phyloP scores from a whole-genome alignment of 2,113 vertebrate genomes.

The Entelurus aequoreus region DNA sequence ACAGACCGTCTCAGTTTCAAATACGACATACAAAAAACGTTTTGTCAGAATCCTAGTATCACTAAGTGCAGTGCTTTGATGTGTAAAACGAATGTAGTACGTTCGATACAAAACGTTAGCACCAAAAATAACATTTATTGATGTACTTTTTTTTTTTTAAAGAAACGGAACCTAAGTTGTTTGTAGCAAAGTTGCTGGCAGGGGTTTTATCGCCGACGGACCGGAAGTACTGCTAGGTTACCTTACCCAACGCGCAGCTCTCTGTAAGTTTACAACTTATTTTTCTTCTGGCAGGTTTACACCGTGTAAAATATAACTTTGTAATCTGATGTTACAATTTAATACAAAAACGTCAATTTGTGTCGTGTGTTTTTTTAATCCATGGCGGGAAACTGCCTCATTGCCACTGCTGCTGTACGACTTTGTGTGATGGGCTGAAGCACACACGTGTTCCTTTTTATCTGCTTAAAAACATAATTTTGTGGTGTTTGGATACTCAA shows the following conservation, averaged over 20 bases:
- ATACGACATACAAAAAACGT: no score
- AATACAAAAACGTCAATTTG: neutral
- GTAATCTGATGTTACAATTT: neutral
- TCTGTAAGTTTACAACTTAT: slow-evolving; percentile 18
- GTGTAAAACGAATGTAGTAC: no score
- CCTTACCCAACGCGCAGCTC: slow-evolving; percentile 9
- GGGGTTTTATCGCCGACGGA: slow-evolving; percentile 33
- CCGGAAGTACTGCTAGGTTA: slow-evolving; percentile 61
- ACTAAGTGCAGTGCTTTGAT: no score
- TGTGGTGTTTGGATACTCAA: no score
- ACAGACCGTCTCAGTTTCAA: no score
- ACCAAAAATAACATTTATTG: neutral
- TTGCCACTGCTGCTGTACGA: no score
- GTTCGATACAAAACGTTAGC: no score
- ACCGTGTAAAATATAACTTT: neutral
- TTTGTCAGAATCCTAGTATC: no score
- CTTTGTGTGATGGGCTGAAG: neutral
- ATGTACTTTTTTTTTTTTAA: no score
- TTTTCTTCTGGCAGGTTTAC: neutral
- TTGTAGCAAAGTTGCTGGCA: neutral
- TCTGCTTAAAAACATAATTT: neutral
- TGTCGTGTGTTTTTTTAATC: neutral
- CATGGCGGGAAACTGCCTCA: no score
- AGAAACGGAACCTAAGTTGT: slow-evolving; percentile 9
- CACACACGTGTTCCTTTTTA: neutral